Evolutionary conservation across 2,113 vertebrate species (phyloP).

Genomic region (Tychaedon coryphoeus): DNA sequence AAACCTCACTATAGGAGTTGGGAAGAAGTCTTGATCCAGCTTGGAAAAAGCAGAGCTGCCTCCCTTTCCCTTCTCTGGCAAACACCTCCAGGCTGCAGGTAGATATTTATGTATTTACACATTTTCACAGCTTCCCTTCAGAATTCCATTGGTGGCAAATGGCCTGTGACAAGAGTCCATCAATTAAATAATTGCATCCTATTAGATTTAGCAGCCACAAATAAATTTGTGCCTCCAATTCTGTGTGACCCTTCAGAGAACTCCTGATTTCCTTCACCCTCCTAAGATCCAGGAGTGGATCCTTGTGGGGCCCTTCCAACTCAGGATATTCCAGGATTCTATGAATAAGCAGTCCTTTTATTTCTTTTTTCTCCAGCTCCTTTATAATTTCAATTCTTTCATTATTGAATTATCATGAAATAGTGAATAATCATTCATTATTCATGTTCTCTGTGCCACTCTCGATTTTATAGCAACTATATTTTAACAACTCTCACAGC

Average conservation of each 20-base stretch:
- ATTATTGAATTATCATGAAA: neutral
- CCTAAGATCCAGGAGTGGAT: neutral
- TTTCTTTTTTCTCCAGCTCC: neutral
- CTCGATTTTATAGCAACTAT: neutral
- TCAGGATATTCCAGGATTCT: neutral
- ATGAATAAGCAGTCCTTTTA: neutral
- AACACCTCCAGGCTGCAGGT: neutral
- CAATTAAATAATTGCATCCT: neutral
- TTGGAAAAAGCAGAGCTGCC: neutral
- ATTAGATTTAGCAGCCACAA: neutral
- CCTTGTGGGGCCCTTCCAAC: neutral
- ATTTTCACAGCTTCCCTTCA: neutral
- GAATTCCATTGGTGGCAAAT: neutral
- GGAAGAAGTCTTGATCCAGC: neutral
- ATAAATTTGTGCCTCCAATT: neutral
- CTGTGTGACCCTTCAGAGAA: neutral
- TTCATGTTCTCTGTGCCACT: neutral
- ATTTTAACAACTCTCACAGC: neutral
- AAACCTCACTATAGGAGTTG: neutral
- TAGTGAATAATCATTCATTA: neutral
- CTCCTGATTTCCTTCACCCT: fast-evolving
- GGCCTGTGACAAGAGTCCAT: neutral
- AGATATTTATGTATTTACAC: neutral
- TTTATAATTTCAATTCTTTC: neutral
- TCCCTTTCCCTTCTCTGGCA: neutral